phyloP scores from a whole-genome alignment of 1,140 invertebrate genomes.

The Brachionus sp. region DNA sequence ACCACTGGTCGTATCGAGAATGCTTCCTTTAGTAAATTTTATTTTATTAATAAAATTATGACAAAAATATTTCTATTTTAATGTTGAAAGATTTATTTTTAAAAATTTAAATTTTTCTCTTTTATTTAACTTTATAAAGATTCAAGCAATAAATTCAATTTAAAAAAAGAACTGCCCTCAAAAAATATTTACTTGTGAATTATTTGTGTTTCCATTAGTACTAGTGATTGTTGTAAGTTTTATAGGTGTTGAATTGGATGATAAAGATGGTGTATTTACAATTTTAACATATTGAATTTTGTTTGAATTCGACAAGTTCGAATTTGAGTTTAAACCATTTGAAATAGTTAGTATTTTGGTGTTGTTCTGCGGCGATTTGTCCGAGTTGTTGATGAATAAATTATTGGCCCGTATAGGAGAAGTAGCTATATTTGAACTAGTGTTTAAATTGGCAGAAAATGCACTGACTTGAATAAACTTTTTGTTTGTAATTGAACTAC shows the following conservation, averaged over 20 bases:
- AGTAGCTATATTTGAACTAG: not conserved
- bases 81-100: no score
- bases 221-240: constrained; percentile 6
- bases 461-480: not conserved
- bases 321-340: not conserved
- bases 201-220: not conserved
- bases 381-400: not conserved
- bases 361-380: not conserved
- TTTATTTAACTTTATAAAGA: no score
- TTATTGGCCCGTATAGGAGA: not conserved
- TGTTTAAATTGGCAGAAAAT: not conserved
- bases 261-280: constrained; percentile 6
- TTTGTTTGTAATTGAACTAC: not conserved
- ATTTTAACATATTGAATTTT: constrained; percentile 41
- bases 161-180: not conserved
- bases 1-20: not conserved
- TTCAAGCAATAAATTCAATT: no score
- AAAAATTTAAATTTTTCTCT: no score
- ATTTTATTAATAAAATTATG: not conserved
- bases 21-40: not conserved
- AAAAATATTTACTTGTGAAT: not conserved
- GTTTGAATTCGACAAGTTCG: not conserved
- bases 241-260: not conserved
- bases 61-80: no score
- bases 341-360: constrained; percentile 4